Base-by-base conservation (phyloP, 2,797 vertebrate genomes). In the Chlorospingus semifuscus region DNA sequence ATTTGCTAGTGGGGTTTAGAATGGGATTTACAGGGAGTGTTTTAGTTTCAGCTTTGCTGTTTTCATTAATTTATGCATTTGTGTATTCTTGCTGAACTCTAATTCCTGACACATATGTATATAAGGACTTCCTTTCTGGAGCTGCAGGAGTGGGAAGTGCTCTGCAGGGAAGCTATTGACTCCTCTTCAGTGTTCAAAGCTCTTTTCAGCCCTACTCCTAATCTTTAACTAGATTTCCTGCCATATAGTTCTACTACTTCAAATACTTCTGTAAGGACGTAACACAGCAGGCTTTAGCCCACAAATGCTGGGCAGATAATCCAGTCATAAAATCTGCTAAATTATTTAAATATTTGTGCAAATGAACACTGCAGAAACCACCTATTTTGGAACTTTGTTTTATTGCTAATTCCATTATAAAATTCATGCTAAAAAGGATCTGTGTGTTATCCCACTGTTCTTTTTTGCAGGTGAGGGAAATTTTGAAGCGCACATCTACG, bases 401-500 rank as follows among this genome's bases (percentile, higher is more conserved):
- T 44, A 22, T 76, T 79, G 32, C 27, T 72, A 44, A 24, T 21
- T 80, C 27, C 20, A 8, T 10, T 0, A 59, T 41, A 13, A 74
- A 87, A 72, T 44, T 32, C 5, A 20, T 56, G 12, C 9, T 56
- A 37, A 30, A 69, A 26, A 46, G 2, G 4, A 69, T 44, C 52
- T 59, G 2, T 72, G 16, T 72, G 8, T 83, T 91, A 22, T 52
- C 41, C 36, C 30, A 30, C 20, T 76, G 3, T 19, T 92, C 60
- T 96, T 70, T 37, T 50, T n/a, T 34, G 44, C 78, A 99, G 99
- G 99, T 99, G 76, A 99, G 98, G 24, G 99, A 99, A 98, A 99
- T 99, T 97, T 97, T 99, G 96, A 99, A 99, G 96, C 98, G 99
- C 66, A 99, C 99, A 0, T 92, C 98, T 87, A 98, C 98, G 34